Conservation (phyloP, 1,140 invertebrate species). For the Bombus superbus region DNA sequence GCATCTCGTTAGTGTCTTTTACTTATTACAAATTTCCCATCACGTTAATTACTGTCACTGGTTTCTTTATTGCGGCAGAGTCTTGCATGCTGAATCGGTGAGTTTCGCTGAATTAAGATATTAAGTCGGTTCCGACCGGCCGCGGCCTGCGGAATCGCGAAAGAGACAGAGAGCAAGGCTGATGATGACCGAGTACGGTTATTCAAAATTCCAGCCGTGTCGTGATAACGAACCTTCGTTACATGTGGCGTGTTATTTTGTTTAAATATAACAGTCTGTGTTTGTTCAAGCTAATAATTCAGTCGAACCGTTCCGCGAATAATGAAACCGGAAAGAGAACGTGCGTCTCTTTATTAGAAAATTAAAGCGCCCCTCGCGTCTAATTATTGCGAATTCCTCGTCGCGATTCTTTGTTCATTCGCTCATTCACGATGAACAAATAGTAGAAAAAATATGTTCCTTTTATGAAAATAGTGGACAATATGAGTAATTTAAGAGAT, state of each 20-base stretch:
- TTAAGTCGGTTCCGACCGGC: constrained; percentile 5
- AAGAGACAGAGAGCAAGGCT: too few species aligned
- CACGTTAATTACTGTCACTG: constrained; percentile 35
- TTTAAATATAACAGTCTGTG: constrained; percentile 10
- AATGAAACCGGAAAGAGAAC: background rate
- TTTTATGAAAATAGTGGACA: too few species aligned
- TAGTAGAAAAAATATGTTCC: background rate
- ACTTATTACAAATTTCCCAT: constrained; percentile 19
- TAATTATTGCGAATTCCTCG: background rate
- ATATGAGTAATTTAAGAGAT: too few species aligned
- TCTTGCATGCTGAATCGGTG: constrained; percentile 10
- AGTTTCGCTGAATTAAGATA: constrained; percentile 21
- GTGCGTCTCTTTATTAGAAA: background rate
- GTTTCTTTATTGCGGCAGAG: constrained; percentile 12
- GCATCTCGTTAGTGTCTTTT: constrained; percentile 27
- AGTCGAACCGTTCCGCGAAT: constrained; percentile 2
- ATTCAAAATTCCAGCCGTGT: constrained; percentile 31
- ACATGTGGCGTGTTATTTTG: constrained; percentile 26
- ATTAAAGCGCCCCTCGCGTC: background rate
- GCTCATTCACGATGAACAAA: background rate
- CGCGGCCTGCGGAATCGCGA: too few species aligned
- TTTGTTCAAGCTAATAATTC: constrained; percentile 44
- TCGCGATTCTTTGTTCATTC: background rate
- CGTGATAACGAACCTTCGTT: constrained; percentile 41
- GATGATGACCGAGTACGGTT: constrained; percentile 6